phyloP scores from a whole-genome alignment of 2,888 invertebrate species.

The Tetranychus piercei region DNA sequence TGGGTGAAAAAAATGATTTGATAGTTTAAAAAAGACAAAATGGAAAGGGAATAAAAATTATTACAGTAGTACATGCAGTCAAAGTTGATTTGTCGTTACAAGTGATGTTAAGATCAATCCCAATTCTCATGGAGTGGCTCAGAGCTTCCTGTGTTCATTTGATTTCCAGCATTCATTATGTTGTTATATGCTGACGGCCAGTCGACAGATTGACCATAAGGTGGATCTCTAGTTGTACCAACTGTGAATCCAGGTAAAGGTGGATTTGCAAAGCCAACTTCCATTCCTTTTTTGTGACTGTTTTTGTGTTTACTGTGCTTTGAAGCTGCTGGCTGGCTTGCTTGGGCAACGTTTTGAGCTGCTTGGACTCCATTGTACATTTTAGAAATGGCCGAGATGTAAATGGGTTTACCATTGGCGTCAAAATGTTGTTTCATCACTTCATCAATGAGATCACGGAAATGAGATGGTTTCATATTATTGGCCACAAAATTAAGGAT shows the following conservation, averaged over 20 bases:
- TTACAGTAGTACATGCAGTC: background rate
- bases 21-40: too few species aligned
- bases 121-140: conserved; percentile 9
- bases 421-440: conserved; percentile 14
- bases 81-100: background rate
- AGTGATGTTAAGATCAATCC: background rate
- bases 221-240: conserved; percentile 7
- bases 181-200: conserved; percentile 10
- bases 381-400: conserved; percentile 6
- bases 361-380: conserved; percentile 1
- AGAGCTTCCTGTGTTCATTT: conserved; percentile 5
- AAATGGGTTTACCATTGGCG: conserved; percentile 11
- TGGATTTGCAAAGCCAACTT: conserved; percentile 6
- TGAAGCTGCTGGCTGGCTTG: background rate
- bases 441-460: conserved; percentile 13
- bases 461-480: conserved; percentile 15
- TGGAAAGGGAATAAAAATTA: background rate
- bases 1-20: too few species aligned
- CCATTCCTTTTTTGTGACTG: conserved; percentile 8
- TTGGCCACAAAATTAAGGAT: conserved; percentile 12
- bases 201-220: background rate
- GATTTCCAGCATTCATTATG: conserved; percentile 3
- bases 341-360: background rate
- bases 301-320: background rate
- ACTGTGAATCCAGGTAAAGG: conserved; percentile 11